phyloP scores from a whole-genome alignment of 1,140 invertebrate genomes.

The Nasonia vitripennis region DNA sequence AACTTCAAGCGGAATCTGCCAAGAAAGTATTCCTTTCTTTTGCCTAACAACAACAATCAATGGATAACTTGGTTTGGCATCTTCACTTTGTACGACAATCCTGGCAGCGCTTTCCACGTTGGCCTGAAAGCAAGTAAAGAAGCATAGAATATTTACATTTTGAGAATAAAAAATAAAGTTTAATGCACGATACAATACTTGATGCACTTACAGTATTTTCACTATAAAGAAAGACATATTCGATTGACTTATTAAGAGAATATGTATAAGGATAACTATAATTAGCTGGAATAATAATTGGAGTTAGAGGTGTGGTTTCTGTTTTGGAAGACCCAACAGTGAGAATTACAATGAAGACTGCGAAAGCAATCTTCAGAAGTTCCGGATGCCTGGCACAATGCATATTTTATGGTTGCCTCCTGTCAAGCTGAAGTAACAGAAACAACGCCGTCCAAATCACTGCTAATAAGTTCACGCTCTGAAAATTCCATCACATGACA shows the following conservation, averaged over 20 bases:
- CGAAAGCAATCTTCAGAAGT: background rate
- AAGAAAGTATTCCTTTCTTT: conserved; percentile 76
- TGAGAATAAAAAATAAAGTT: conserved; percentile 1
- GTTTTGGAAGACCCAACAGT: background rate
- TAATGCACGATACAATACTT: conserved; percentile 16
- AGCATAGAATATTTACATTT: background rate
- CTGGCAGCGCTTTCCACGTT: conserved; percentile 58
- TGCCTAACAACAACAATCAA: conserved; percentile 76
- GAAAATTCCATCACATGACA: too few species aligned
- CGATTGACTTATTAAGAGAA: conserved; percentile 53
- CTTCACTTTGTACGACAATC: conserved; percentile 67
- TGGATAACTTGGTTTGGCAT: conserved; percentile 68
- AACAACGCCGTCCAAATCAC: too few species aligned
- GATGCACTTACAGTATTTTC: conserved; percentile 53
- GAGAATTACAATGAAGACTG: conserved; percentile 10
- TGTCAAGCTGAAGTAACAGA: background rate
- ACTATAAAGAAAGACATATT: conserved; percentile 59
- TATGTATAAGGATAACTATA: conserved; percentile 49
- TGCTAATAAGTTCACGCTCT: too few species aligned
- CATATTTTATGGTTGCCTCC: background rate
- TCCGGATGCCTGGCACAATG: background rate
- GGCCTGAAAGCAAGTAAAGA: conserved; percentile 57
- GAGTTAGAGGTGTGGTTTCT: conserved; percentile 42
- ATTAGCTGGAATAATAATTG: conserved; percentile 49
- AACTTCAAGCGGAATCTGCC: conserved; percentile 76